Base-by-base conservation (phyloP, 30 jellyfish, hydroid and myxozoan species). In the Aurelia sp. region DNA sequence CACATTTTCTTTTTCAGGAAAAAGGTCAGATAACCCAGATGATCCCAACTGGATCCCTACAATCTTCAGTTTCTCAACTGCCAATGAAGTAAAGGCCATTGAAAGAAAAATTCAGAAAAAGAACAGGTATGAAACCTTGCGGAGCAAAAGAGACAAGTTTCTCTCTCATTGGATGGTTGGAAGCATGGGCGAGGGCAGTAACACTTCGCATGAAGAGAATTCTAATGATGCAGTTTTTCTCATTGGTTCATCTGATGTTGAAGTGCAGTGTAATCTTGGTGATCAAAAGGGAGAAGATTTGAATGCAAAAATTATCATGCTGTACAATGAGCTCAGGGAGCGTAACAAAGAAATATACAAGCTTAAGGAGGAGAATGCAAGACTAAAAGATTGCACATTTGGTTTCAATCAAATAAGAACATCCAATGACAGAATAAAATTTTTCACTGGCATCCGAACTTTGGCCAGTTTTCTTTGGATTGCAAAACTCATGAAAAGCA, bases 371-470 rank as follows among this genome's bases (percentile, higher is more conserved):
- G 80, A 68, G 48, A 63, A 63, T 40, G 17, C 33, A 68, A 41
- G 40, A 55, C 80, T 68, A 19, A 41, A 41, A 15, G 51, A 22
- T 65, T 21, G 61, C 35, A 72, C 18, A 72, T 80, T 80, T 80
- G 3, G 71, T 31, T 82, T 68, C 67, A 35, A 82, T 27, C 16
- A 31, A 21, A 52, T 40, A 21, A 81, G 50, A 57, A 38, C 17
- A 12, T 81, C 91, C 27, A 67, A 67, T 69, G 91, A 66, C 44
- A 27, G 44, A 35, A 69, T 81, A 13, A 67, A 67, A 16, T 65
- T 81, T 55, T 81, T 27, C 53, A 81, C 91, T 16, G 91, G 83
- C 55, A 40, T 81, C 27, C 82, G 53, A 66, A 52, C 61, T 22
- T 19, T n/a, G 41, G 72, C 65, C 47, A 13, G 67, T 40, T 67